These are phyloP conservation scores for Drosophila fungiperda DNA, from an alignment of 2,888 invertebrate species.

Conservation along the genomic window DNA sequence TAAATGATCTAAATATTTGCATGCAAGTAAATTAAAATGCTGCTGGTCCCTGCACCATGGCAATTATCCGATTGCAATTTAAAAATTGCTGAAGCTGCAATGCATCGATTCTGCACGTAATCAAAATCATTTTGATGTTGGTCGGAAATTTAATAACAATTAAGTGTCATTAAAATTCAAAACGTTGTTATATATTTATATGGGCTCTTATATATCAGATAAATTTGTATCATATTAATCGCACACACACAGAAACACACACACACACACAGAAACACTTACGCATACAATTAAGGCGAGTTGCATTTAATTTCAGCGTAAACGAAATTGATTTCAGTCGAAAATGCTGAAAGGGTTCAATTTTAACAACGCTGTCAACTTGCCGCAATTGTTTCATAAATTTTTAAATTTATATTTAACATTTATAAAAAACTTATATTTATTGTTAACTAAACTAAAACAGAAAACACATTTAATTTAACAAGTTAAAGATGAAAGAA, in stretches of 20 bases:
- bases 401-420: not conserved
- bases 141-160: constrained; percentile 29
- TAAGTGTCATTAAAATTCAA: constrained; percentile 3
- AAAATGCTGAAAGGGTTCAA: not conserved
- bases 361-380: not conserved
- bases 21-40: constrained; percentile 74
- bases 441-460: not conserved
- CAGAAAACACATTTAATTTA: not conserved
- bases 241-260: not conserved
- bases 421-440: no score
- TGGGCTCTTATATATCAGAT: constrained; percentile 12
- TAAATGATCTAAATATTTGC: constrained; percentile 75
- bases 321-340: not conserved
- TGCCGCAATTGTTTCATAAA: not conserved
- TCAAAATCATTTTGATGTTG: constrained; percentile 10
- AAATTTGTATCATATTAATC: not conserved
- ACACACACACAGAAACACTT: not conserved
- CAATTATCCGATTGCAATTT: constrained; percentile 33
- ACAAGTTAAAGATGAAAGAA: not conserved
- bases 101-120: not conserved
- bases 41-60: constrained; percentile 17
- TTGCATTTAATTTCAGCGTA: not conserved
- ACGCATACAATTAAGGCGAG: not conserved
- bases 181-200: constrained; percentile 21
- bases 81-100: constrained; percentile 20